These are phyloP conservation scores for Ochotona princeps DNA, from an alignment of 2,113 vertebrate species.

Conservation along the genomic window DNA sequence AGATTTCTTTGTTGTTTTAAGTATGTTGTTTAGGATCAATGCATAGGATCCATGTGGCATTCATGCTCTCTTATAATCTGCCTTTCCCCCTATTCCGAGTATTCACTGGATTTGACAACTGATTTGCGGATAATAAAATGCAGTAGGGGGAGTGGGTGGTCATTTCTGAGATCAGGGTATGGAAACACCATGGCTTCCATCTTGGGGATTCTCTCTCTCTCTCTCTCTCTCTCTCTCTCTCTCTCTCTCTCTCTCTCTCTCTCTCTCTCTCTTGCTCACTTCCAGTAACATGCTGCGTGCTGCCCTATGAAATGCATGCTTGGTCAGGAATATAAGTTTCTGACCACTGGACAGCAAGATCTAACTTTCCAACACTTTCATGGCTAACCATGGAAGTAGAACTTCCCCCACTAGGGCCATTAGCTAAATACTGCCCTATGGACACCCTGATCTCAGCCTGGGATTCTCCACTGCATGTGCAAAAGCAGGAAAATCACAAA, in stretches of 20 bases:
- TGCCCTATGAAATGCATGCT: background rate
- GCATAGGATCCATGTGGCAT: background rate
- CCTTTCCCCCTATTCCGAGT: background rate
- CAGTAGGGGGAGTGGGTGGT: background rate
- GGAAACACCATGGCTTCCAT: background rate
- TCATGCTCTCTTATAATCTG: background rate
- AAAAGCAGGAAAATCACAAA: slow-evolving; percentile 50
- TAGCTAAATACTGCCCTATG: background rate
- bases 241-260: background rate
- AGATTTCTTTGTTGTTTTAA: background rate
- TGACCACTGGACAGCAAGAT: background rate
- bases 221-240: background rate
- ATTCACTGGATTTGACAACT: background rate
- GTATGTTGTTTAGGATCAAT: no score
- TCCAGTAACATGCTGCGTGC: background rate
- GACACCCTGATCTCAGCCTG: background rate
- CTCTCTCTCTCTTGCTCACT: background rate
- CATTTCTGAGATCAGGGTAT: background rate
- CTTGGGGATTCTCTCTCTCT: background rate
- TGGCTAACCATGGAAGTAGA: background rate
- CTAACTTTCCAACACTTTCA: background rate
- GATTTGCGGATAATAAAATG: background rate
- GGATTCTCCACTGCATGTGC: slow-evolving; percentile 20
- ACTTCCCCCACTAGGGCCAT: background rate
- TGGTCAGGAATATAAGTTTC: background rate